phyloP scores from a whole-genome alignment of 2,113 vertebrate species.

The Steatornis caripensis region DNA sequence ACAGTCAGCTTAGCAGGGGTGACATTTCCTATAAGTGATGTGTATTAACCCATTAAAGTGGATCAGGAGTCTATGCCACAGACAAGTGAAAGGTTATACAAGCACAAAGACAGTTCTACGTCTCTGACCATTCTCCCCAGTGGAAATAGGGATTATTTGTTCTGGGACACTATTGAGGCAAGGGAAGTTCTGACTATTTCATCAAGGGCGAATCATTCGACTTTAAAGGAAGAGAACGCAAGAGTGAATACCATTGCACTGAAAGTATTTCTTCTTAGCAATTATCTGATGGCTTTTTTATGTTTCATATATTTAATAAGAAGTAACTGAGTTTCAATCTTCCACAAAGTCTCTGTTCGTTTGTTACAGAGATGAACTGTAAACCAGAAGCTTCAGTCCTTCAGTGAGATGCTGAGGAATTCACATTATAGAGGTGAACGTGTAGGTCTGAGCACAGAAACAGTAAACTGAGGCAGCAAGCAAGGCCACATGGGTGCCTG shows the following conservation, averaged over 20 bases:
- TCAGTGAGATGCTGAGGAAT: neutral
- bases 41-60: conserved; percentile 47
- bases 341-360: neutral
- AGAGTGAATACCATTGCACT: neutral
- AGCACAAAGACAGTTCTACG: neutral
- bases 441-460: neutral
- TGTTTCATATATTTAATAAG: neutral
- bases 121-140: neutral
- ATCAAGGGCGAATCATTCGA: neutral
- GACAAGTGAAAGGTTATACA: conserved; percentile 31
- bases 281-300: neutral
- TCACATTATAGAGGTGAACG: neutral
- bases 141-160: neutral
- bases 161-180: neutral
- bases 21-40: neutral
- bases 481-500: neutral
- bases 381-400: neutral
- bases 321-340: neutral
- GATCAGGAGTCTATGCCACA: neutral
- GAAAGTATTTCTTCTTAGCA: neutral
- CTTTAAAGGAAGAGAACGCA: neutral
- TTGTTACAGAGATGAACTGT: neutral
- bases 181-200: neutral
- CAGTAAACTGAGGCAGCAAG: neutral
- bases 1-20: conserved; percentile 16